Evolutionary conservation across 2,888 invertebrate genomes (phyloP).

Genomic region (Hipparchia semele): DNA sequence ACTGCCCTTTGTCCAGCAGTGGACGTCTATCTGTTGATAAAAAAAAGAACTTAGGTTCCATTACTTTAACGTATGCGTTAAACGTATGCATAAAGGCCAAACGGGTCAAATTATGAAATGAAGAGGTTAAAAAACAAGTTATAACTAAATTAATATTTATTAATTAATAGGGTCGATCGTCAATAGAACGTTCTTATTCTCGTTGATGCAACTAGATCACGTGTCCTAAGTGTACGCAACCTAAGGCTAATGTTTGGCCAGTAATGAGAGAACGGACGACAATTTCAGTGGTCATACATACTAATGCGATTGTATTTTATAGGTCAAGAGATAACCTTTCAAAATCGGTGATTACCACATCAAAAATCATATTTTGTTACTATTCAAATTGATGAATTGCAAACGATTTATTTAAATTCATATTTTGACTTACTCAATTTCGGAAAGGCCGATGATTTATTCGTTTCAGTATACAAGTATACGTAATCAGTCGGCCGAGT

Average conservation of each 20-base stretch:
- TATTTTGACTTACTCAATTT: no score
- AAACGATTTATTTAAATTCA: neutral
- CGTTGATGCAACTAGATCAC: constrained; percentile 12
- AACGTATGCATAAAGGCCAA: no score
- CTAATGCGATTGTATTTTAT: constrained; percentile 16
- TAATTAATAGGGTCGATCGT: neutral
- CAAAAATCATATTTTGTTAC: neutral
- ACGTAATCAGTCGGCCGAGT: no score
- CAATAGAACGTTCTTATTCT: neutral
- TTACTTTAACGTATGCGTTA: no score
- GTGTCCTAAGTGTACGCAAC: constrained; percentile 10
- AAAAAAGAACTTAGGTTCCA: no score
- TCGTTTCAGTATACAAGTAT: no score
- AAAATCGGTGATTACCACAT: constrained; percentile 1
- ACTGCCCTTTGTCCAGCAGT: no score
- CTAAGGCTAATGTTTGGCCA: constrained; percentile 20
- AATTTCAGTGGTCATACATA: constrained; percentile 18
- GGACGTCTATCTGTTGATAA: no score
- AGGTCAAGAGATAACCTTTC: constrained; percentile 9
- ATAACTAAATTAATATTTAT: neutral
- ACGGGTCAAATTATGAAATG: neutral
- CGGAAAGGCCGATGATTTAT: no score
- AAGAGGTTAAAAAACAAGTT: neutral
- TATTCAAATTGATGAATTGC: neutral
- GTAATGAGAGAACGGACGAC: constrained; percentile 26